Conservation (phyloP, 2,113 vertebrate species). For the Aegithalos caudatus region DNA sequence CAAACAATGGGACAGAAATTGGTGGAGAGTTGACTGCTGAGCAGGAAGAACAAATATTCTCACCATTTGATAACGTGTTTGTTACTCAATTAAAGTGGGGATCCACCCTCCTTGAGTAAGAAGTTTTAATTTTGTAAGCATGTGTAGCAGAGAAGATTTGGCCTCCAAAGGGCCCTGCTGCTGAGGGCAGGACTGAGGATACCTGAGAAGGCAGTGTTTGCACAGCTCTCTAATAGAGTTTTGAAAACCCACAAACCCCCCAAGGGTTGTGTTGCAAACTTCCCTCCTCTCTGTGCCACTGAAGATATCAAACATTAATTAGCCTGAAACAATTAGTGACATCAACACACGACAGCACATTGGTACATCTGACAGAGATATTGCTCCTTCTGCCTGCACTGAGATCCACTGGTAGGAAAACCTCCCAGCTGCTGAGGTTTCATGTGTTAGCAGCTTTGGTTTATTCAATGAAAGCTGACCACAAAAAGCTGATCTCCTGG, state of each 20-base stretch:
- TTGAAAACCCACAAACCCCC: constrained; percentile 1
- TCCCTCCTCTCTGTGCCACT: background rate
- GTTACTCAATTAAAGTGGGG: background rate
- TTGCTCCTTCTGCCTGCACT: background rate
- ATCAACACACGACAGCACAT: fast-evolving
- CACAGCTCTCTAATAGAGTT: background rate
- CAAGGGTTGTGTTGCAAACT: background rate
- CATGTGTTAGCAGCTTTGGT: no score
- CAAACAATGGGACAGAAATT: background rate
- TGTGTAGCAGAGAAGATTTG: background rate
- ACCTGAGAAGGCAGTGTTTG: background rate
- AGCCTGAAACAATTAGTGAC: background rate
- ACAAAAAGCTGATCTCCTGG: background rate
- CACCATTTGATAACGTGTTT: background rate
- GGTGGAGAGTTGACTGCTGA: background rate
- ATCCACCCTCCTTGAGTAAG: background rate
- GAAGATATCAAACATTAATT: constrained; percentile 8
- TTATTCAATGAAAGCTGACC: background rate
- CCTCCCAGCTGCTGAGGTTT: background rate
- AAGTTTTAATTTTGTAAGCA: background rate
- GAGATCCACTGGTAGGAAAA: background rate
- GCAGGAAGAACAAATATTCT: background rate
- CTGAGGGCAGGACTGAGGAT: background rate
- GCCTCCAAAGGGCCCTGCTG: background rate
- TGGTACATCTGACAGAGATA: background rate